Conservation (phyloP, 2,888 invertebrate genomes). For the Pristionchus entomophagus region DNA sequence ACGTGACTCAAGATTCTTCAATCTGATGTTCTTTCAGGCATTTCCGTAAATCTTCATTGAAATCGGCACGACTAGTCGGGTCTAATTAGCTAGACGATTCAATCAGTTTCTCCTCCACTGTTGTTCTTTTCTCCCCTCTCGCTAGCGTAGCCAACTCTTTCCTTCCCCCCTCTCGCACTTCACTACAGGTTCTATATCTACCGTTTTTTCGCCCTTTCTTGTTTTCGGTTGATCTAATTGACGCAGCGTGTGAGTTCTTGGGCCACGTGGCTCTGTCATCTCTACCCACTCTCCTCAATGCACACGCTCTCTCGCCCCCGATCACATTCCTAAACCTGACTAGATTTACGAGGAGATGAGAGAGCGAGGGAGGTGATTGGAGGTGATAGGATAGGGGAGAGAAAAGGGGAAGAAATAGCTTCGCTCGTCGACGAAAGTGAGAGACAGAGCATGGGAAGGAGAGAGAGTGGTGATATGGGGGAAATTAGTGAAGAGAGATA, state of each 20-base stretch:
- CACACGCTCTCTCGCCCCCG: neutral
- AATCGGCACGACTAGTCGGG: neutral
- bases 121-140: neutral
- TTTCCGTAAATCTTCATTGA: no score
- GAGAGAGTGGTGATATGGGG: neutral
- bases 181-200: neutral
- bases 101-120: neutral
- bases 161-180: neutral
- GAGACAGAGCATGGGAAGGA: neutral
- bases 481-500: neutral
- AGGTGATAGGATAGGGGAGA: neutral
- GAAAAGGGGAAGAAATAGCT: neutral
- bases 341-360: conserved; percentile 19
- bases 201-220: neutral
- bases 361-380: neutral
- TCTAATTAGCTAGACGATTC: conserved; percentile 25
- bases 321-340: neutral
- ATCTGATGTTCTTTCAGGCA: no score
- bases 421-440: conserved; percentile 9
- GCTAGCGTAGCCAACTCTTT: neutral
- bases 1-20: no score
- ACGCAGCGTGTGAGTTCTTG: neutral
- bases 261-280: neutral
- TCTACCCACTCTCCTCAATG: neutral
- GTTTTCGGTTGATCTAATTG: neutral